phyloP scores from a whole-genome alignment of 64 coral and sea anemone genomes.

The Acropora yongei region DNA sequence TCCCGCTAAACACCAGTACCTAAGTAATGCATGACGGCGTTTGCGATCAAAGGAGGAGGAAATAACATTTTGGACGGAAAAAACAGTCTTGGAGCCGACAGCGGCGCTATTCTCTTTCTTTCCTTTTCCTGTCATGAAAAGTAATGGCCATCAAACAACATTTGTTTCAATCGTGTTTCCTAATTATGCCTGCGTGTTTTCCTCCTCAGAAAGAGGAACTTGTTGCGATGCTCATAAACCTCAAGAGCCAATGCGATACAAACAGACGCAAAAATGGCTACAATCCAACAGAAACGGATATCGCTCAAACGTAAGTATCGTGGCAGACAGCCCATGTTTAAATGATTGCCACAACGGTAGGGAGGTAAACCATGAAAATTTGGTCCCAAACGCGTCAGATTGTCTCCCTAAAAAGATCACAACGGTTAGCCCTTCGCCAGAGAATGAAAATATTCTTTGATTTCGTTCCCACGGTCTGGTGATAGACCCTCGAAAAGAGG shows the following conservation, averaged over 20 bases:
- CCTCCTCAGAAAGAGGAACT: slow-evolving; percentile 37
- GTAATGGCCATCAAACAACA: neutral
- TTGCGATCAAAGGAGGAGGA: too few species aligned
- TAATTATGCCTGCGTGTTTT: neutral
- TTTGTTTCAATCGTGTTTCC: neutral
- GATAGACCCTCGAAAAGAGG: too few species aligned
- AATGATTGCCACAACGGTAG: neutral
- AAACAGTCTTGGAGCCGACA: neutral
- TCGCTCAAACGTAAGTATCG: slow-evolving; percentile 21
- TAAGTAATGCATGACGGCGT: too few species aligned
- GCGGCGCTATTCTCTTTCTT: too few species aligned
- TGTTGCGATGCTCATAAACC: slow-evolving; percentile 20
- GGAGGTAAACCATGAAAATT: too few species aligned
- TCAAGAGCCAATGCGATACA: slow-evolving; percentile 6
- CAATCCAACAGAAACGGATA: slow-evolving; percentile 5
- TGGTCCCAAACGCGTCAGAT: too few species aligned
- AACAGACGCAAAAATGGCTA: slow-evolving; percentile 40
- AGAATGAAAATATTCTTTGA: too few species aligned
- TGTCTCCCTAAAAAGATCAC: too few species aligned
- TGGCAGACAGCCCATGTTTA: neutral
- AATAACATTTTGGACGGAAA: neutral
- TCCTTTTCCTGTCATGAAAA: neutral
- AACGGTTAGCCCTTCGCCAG: too few species aligned
- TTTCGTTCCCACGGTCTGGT: too few species aligned
- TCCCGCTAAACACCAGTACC: too few species aligned